A percentile compares a stretch with the other conserved stretches of the same genome.
phyloP scores from a whole-genome alignment of 1,140 invertebrate genomes.

The Hyles vespertilio region DNA sequence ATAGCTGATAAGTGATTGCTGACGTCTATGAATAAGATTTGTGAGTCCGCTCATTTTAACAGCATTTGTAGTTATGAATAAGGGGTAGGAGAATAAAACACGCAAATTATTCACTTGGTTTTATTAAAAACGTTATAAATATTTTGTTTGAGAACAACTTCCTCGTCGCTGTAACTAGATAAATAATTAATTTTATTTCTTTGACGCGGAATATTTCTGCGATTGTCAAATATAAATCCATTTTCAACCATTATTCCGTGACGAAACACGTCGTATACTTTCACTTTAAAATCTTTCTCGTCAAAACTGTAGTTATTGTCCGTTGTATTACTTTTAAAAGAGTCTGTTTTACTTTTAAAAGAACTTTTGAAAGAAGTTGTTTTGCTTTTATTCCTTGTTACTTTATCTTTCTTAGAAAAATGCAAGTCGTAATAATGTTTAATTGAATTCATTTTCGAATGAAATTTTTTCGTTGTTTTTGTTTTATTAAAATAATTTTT shows the following conservation, averaged over 20 bases:
- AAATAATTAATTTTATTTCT: neutral
- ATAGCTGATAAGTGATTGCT: too few species aligned
- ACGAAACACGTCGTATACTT: slow-evolving; percentile 13
- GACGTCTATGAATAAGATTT: too few species aligned
- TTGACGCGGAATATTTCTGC: slow-evolving; percentile 8
- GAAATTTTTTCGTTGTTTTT: too few species aligned
- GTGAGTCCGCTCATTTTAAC: too few species aligned
- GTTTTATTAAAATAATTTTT: slow-evolving; percentile 1
- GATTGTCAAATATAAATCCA: neutral
- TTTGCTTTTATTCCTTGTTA: too few species aligned
- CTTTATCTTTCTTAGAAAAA: too few species aligned
- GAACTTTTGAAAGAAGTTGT: too few species aligned
- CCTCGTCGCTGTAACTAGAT: slow-evolving; percentile 20
- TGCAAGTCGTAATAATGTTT: too few species aligned
- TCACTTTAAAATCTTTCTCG: slow-evolving; percentile 10
- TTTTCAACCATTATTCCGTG: slow-evolving; percentile 1
- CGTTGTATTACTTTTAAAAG: neutral
- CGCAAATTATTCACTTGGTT: neutral
- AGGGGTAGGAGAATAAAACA: neutral
- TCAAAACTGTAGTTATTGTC: slow-evolving; percentile 10
- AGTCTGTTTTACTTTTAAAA: too few species aligned
- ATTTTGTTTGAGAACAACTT: slow-evolving; percentile 16
- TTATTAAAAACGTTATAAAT: slow-evolving; percentile 17
- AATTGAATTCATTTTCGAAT: too few species aligned
- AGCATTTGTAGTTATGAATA: too few species aligned